Base-by-base conservation (phyloP, 2,888 invertebrate species). In the Oligia latruncula region DNA sequence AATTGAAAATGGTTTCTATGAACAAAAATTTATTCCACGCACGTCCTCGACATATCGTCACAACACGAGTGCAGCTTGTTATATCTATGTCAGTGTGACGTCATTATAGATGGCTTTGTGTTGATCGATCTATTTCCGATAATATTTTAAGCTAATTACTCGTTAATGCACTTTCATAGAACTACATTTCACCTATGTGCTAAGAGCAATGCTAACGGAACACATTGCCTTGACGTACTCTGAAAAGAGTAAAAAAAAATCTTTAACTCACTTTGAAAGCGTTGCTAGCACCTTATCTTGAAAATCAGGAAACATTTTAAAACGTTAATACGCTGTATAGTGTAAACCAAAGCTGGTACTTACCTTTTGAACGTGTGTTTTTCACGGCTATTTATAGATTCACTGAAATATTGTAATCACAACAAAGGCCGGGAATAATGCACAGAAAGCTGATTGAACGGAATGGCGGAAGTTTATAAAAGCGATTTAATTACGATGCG, bases 1-100 rank as follows among this genome's bases (percentile, higher is more conserved):
- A 96, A 96, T 96, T 96, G 96, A 96, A 96, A 96, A 96, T 96
- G 95, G 95, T 95, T 96, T 95, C 95, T 95, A 96, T 96, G 95
- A 95, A 95, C 95, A 95, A 95, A 95, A 96, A 95, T 95, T 92
- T 96, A 96, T 96, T 96, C 96, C 85, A 90, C 91, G 90, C 96
- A 95, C 95, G 96, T 94, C 90, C 92, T 87, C 91, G 85, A 92
- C 93, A 93, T 95, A 95, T 94, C 94, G 95, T 94, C 93, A 94
- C 94, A 93, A 94, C 93, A 94, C 88, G 90, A 87, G 73, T 82
- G 85, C 85, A 80, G 88, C 90, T 87, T 87, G 87, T 86, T 84
- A 78, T 81, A 84, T 78, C 75, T 82, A 73, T 78, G 79, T 78
- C 83, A 78, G 78, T 68, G 75, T 74, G 78, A 73, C 76, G 77